Conservation (phyloP, 2,888 invertebrate genomes). For the Xylota sylvarum region DNA sequence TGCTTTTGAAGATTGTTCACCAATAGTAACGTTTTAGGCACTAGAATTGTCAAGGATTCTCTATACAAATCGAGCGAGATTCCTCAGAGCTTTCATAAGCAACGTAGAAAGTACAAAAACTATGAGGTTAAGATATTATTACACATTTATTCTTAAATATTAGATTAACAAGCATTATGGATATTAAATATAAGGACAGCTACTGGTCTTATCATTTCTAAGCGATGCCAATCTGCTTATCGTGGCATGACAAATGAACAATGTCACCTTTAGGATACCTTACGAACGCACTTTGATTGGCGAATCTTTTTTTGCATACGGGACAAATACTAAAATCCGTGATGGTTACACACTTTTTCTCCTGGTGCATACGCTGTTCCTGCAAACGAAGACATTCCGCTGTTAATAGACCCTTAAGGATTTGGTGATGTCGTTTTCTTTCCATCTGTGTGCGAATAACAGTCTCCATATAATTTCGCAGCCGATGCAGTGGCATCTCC, state of each 20-base stretch:
- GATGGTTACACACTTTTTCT: slow-evolving; percentile 93
- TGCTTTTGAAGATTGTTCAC: too few species aligned
- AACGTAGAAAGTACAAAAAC: too few species aligned
- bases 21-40: too few species aligned
- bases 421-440: slow-evolving; percentile 90
- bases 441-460: slow-evolving; percentile 91
- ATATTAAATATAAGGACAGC: not conserved
- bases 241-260: slow-evolving; percentile 96
- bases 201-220: not conserved
- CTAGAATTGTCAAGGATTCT: too few species aligned
- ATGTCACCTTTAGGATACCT: slow-evolving; percentile 96
- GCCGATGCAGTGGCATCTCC: slow-evolving; percentile 90
- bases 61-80: too few species aligned
- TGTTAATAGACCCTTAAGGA: slow-evolving; percentile 92
- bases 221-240: slow-evolving; percentile 77
- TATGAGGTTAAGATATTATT: too few species aligned
- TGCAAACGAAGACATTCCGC: slow-evolving; percentile 94
- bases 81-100: too few species aligned
- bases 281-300: slow-evolving; percentile 97
- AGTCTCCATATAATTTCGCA: slow-evolving; percentile 92
- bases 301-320: slow-evolving; percentile 97
- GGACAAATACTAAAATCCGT: slow-evolving; percentile 95
- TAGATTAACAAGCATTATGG: not conserved
- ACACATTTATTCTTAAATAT: not conserved
- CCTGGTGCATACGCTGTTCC: slow-evolving; percentile 91